Percentiles rank a stretch among this genome's conserved stretches.
These are phyloP conservation scores for Holothuria scabra DNA, from an alignment of 53 echinoderm and acorn worm species.

Conservation along the genomic window DNA sequence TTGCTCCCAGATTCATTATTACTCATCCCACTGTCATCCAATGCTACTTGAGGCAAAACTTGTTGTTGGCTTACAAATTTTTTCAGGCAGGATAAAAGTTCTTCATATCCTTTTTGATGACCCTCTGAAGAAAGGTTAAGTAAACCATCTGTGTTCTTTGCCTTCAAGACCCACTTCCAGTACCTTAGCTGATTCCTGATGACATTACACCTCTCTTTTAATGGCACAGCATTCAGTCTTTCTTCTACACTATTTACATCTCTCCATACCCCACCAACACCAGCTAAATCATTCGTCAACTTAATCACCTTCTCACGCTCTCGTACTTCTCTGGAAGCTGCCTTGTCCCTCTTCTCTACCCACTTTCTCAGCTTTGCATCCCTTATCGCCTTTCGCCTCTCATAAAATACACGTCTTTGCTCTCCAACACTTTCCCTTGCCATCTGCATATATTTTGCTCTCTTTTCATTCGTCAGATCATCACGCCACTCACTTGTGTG, in stretches of 20 bases:
- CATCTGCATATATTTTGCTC: slow-evolving; percentile 32
- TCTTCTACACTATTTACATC: not conserved
- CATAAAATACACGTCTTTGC: slow-evolving; percentile 4
- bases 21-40: no score
- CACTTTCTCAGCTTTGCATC: slow-evolving; percentile 3
- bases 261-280: slow-evolving; percentile 25
- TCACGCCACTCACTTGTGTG: slow-evolving; percentile 6
- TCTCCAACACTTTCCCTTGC: slow-evolving; percentile 35
- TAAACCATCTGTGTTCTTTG: slow-evolving; percentile 24
- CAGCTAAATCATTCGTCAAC: slow-evolving; percentile 6
- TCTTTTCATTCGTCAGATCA: not conserved
- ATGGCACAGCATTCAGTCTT: not conserved
- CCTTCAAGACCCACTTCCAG: slow-evolving; percentile 13
- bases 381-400: slow-evolving; percentile 32
- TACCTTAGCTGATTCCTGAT: slow-evolving; percentile 14
- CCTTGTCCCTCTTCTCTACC: slow-evolving; percentile 1
- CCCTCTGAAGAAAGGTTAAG: slow-evolving; percentile 36
- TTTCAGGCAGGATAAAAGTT: not conserved
- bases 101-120: not conserved
- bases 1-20: no score
- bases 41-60: no score
- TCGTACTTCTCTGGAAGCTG: slow-evolving; percentile 10
- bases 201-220: not conserved
- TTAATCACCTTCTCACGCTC: slow-evolving; percentile 26
- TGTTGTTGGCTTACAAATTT: no score